These are phyloP conservation scores for Drosophila engyochracea DNA, from an alignment of 2,888 invertebrate species.

Conservation along the genomic window DNA sequence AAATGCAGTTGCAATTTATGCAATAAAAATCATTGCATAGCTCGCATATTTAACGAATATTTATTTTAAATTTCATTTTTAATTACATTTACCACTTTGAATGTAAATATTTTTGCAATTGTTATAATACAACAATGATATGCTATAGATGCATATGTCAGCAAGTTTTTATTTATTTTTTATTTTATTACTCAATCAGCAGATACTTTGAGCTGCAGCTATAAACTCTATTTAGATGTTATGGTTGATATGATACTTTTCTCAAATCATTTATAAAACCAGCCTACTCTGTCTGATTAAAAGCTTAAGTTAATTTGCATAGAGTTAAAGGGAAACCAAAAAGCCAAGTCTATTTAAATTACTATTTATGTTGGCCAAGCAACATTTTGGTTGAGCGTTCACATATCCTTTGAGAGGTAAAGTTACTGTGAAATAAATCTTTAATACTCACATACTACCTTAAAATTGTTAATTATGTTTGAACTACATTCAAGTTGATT, in stretches of 20 bases:
- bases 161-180: neutral
- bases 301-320: conserved; percentile 28
- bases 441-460: neutral
- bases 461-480: neutral
- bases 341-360: conserved; percentile 46
- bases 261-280: neutral
- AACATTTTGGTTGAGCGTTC: conserved; percentile 6
- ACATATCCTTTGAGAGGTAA: conserved; percentile 13
- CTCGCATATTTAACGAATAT: conserved; percentile 41
- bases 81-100: conserved; percentile 52
- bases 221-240: neutral
- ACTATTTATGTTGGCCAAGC: conserved; percentile 58
- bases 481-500: neutral
- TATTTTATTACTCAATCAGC: neutral
- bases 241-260: neutral
- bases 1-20: conserved; percentile 44
- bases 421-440: neutral
- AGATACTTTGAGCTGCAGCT: neutral
- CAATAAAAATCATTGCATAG: conserved; percentile 35
- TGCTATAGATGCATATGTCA: neutral
- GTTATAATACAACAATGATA: neutral
- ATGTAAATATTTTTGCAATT: conserved; percentile 60
- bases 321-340: neutral
- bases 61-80: conserved; percentile 64
- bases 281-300: conserved; percentile 47